A percentile compares a stretch with the other conserved stretches of the same genome.
These are phyloP conservation scores for Copidosoma aretas DNA, from an alignment of 2,888 invertebrate genomes.

Conservation along the genomic window DNA sequence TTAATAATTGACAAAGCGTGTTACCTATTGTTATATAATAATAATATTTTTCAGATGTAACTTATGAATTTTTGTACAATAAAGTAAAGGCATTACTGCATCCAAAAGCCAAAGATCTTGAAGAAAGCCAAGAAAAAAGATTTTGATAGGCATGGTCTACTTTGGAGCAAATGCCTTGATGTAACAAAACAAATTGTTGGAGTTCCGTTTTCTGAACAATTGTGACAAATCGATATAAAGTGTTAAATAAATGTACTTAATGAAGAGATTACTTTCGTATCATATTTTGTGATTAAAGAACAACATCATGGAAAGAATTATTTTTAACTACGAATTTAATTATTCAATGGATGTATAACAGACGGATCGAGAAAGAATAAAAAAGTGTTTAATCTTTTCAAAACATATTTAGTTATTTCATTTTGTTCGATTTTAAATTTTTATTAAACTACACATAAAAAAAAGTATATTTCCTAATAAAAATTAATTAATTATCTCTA, in stretches of 20 bases:
- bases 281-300: conserved; percentile 22
- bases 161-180: conserved; percentile 35
- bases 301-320: conserved; percentile 31
- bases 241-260: conserved; percentile 40
- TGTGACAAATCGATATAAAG: conserved; percentile 15
- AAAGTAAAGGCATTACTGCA: conserved; percentile 24
- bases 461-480: background rate
- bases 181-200: conserved; percentile 24
- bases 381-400: conserved; percentile 30
- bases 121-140: conserved; percentile 18
- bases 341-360: conserved; percentile 33
- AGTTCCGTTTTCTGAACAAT: conserved; percentile 18
- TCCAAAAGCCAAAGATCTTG: conserved; percentile 38
- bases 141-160: conserved; percentile 23
- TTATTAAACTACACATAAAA: background rate
- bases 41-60: conserved; percentile 27
- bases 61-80: conserved; percentile 34
- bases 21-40: background rate
- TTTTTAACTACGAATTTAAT: conserved; percentile 34
- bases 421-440: conserved; percentile 19
- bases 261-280: conserved; percentile 34
- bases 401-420: conserved; percentile 2
- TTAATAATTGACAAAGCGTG: background rate
- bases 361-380: conserved; percentile 30
- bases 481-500: background rate